phyloP scores from a whole-genome alignment of 2,113 vertebrate species.

The Oryzias melastigma region DNA sequence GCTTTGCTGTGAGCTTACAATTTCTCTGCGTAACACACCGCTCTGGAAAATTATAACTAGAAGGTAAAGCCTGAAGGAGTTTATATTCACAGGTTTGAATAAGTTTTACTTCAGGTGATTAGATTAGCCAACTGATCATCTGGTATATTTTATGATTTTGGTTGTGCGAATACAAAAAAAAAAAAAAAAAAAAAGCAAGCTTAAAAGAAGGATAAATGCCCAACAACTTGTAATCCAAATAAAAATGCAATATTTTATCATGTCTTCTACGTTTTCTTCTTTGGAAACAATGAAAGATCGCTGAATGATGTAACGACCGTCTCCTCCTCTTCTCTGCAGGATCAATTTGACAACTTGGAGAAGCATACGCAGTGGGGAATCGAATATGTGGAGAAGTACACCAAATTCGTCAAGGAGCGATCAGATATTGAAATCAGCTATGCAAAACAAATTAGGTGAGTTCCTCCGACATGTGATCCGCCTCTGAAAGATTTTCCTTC shows the following conservation, averaged over 20 bases:
- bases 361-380: conserved; percentile 96
- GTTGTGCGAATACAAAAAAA: no score
- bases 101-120: not conserved
- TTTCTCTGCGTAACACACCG: not conserved
- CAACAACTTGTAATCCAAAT: no score
- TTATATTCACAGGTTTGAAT: no score
- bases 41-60: not conserved
- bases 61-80: no score
- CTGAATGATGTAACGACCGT: conserved; percentile 8
- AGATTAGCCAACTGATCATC: conserved; percentile 1
- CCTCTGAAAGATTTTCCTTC: not conserved
- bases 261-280: not conserved
- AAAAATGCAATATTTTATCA: no score
- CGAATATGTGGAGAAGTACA: conserved; percentile 92
- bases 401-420: conserved; percentile 96
- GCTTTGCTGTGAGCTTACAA: conserved; percentile 20
- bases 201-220: no score
- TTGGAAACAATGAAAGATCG: not conserved
- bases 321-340: conserved; percentile 73
- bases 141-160: no score
- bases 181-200: no score
- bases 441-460: conserved; percentile 99
- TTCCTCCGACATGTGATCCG: not conserved
- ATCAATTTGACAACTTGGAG: conserved; percentile 97
- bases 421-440: conserved; percentile 95